Conservation (phyloP, 2,113 vertebrate genomes). For the Equus przewalskii region DNA sequence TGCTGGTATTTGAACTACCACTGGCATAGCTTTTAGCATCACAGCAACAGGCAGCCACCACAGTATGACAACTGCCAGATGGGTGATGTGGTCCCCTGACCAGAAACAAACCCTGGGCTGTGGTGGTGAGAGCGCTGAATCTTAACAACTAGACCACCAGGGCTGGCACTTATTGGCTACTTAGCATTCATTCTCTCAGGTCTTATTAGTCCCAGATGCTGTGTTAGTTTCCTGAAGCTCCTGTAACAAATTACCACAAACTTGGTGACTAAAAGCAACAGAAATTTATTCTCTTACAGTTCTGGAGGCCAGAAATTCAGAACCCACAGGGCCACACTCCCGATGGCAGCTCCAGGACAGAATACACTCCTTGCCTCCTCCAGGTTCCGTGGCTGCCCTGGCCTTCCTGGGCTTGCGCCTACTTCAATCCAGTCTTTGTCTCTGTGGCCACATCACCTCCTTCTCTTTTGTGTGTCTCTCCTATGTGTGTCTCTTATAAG, state of each 20-base stretch:
- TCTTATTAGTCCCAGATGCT: conserved; percentile 10
- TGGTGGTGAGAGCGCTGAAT: too few species aligned
- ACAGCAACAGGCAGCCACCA: too few species aligned
- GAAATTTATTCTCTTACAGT: background rate
- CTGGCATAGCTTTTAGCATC: too few species aligned
- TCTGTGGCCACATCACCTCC: background rate
- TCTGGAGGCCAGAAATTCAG: background rate
- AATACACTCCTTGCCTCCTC: background rate
- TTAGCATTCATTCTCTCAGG: background rate
- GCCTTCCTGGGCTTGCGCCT: background rate
- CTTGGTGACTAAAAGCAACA: background rate
- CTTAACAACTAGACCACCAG: too few species aligned
- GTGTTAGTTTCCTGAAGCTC: background rate
- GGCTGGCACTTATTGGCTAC: background rate
- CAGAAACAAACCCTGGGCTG: too few species aligned
- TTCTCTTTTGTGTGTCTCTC: background rate
- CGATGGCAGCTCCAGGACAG: background rate
- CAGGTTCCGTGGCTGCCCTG: background rate
- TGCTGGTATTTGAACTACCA: too few species aligned
- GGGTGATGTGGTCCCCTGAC: too few species aligned
- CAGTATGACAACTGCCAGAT: too few species aligned
- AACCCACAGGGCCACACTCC: background rate
- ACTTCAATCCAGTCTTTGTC: background rate
- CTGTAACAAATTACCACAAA: background rate
- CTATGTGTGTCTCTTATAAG: background rate